Evolutionary conservation across 2,797 vertebrate species (phyloP), one percentile per base, ranked within the genome.

Genomic region (Xiphophorus birchmanni): DNA sequence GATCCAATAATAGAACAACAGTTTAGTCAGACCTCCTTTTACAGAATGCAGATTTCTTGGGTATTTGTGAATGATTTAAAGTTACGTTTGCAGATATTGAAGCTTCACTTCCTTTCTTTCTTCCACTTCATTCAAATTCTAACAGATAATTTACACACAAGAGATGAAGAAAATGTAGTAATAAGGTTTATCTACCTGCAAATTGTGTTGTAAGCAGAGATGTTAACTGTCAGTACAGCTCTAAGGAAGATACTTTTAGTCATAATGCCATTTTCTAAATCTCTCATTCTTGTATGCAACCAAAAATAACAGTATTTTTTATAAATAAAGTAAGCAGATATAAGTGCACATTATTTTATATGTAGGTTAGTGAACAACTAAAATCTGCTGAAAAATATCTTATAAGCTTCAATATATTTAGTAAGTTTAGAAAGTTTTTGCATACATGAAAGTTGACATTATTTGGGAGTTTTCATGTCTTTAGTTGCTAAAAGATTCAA

Each of bases 1-100:
- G 94, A 94, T 94, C 95, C 97, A 95, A 96, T 97, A 97, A 97
- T 97, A 96, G 95, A 91, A 89, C 95, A 94, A 93, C 95, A 94
- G 94, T 87, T 84, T 78, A 79, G 80, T 85, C 80, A 80, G 74
- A 32, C 56, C 37, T 37, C 40, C 73, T 75, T 63, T 80, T 75
- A 52, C 47, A 74, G 76, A 74, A 80, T 89, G 80, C 65, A 32
- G 56, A 60, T 83, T 86, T 90, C 60, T 76, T 71, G 77, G 56
- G 58, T 60, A 72, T 21, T 37, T 8, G 35, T 80, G 73, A 82
- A 81, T 37, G 1, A 54, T 77, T 83, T 54, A 78, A 76, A 76
- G 84, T 67, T 75, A 80, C 67, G 56, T 78, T 40, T 80, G 54
- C 35, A 12, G 26, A 74, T 80, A 29, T 29, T 17, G n/a, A 78